phyloP scores from a whole-genome alignment of 2,888 invertebrate genomes.

The Oligia latruncula region DNA sequence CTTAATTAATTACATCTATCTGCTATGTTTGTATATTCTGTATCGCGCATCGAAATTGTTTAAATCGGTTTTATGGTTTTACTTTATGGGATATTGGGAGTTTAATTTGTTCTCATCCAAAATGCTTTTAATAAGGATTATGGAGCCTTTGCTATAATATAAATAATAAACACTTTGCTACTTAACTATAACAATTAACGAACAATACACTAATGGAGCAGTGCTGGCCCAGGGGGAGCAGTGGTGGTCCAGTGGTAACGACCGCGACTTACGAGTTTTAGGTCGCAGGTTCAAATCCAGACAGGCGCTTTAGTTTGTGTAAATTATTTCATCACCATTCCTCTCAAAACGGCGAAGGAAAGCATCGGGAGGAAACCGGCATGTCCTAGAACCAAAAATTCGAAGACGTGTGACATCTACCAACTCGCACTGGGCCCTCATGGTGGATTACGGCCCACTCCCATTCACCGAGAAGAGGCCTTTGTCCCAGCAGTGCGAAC shows the following conservation, averaged over 20 bases:
- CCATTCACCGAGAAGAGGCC: neutral
- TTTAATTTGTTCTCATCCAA: slow-evolving; percentile 5
- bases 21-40: slow-evolving; percentile 27
- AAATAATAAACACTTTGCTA: neutral
- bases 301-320: neutral
- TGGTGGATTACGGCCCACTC: neutral
- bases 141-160: neutral
- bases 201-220: neutral
- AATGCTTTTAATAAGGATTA: neutral
- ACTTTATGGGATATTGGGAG: slow-evolving; percentile 3
- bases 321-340: neutral
- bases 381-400: neutral
- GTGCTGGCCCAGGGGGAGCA: neutral
- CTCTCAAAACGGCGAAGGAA: neutral
- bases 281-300: too few relatives aligned
- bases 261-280: neutral
- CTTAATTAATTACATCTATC: slow-evolving; percentile 66
- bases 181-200: neutral
- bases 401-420: neutral
- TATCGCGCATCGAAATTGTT: slow-evolving; percentile 25
- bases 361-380: neutral
- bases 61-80: slow-evolving; percentile 35
- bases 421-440: neutral
- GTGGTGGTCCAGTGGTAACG: neutral
- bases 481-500: too few relatives aligned